Conservation (phyloP, 2,113 vertebrate species). For the Pelecanus crispus region DNA sequence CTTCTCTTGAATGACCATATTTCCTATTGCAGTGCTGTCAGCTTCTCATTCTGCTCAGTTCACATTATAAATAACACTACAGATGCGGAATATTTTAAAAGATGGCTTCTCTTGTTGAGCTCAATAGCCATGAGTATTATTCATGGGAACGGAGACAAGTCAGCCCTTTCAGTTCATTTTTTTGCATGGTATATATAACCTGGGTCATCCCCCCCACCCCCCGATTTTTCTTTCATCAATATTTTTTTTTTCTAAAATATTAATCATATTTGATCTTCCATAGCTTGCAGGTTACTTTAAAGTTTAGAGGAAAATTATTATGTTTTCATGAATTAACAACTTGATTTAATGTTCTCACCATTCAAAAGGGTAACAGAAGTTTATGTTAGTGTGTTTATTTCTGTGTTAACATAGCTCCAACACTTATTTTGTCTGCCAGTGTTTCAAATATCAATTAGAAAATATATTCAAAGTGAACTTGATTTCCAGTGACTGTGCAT, state of each 20-base stretch:
- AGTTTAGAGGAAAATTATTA: neutral
- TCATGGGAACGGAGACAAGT: neutral
- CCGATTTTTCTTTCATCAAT: neutral
- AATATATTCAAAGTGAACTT: neutral
- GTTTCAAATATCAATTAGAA: neutral
- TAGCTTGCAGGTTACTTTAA: neutral
- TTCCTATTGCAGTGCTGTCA: neutral
- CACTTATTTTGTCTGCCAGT: neutral
- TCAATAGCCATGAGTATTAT: neutral
- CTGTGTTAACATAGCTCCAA: neutral
- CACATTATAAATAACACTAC: neutral
- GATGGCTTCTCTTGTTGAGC: neutral
- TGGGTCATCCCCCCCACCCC: too few relatives aligned
- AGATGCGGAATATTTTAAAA: neutral
- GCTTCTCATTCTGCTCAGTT: neutral
- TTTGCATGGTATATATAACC: neutral
- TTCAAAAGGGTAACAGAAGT: neutral
- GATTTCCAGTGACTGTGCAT: neutral
- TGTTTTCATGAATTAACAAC: neutral
- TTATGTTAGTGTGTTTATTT: neutral
- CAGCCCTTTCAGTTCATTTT: neutral
- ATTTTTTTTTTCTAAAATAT: neutral
- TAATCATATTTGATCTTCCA: neutral
- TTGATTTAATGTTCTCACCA: neutral
- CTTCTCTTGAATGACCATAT: neutral